Conservation (phyloP, 2,888 invertebrate genomes). For the Drosophila nr. perissopoda region DNA sequence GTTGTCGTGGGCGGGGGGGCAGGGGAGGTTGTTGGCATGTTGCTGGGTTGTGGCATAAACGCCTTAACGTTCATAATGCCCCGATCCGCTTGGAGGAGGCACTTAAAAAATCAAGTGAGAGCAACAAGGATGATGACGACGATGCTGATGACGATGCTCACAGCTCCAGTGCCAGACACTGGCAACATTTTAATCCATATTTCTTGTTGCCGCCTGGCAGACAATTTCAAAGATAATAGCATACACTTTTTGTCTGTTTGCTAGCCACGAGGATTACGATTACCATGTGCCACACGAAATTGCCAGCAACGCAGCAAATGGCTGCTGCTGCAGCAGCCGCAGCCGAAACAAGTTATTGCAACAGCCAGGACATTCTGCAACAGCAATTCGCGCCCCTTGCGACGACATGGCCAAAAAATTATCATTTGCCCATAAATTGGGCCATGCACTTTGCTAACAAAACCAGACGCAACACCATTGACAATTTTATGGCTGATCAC, state of each 20-base stretch:
- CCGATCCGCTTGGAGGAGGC: slow-evolving; percentile 43
- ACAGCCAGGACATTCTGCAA: slow-evolving; percentile 34
- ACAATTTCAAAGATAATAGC: slow-evolving; percentile 83
- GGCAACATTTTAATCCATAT: slow-evolving; percentile 82
- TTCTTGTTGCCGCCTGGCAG: slow-evolving; percentile 80
- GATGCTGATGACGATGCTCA: neutral
- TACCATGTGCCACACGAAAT: slow-evolving; percentile 65
- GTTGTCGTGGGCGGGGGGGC: slow-evolving; percentile 5
- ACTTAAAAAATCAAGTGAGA: slow-evolving; percentile 74
- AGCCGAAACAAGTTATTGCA: slow-evolving; percentile 62
- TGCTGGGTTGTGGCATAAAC: slow-evolving; percentile 34
- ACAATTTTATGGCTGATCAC: slow-evolving; percentile 1
- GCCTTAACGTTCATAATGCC: slow-evolving; percentile 72
- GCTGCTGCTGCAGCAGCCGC: slow-evolving; percentile 42
- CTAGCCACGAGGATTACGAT: slow-evolving; percentile 60
- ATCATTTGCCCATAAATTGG: slow-evolving; percentile 70
- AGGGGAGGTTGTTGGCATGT: slow-evolving; percentile 5
- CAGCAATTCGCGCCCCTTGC: slow-evolving; percentile 62
- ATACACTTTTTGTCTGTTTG: slow-evolving; percentile 49
- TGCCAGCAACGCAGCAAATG: slow-evolving; percentile 47
- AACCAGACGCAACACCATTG: slow-evolving; percentile 26
- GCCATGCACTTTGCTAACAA: slow-evolving; percentile 40
- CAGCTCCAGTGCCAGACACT: slow-evolving; percentile 26
- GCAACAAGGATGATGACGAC: slow-evolving; percentile 31
- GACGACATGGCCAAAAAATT: slow-evolving; percentile 66